Evolutionary conservation across 2,888 invertebrate genomes (phyloP).

Genomic region (Agonum fuliginosum): DNA sequence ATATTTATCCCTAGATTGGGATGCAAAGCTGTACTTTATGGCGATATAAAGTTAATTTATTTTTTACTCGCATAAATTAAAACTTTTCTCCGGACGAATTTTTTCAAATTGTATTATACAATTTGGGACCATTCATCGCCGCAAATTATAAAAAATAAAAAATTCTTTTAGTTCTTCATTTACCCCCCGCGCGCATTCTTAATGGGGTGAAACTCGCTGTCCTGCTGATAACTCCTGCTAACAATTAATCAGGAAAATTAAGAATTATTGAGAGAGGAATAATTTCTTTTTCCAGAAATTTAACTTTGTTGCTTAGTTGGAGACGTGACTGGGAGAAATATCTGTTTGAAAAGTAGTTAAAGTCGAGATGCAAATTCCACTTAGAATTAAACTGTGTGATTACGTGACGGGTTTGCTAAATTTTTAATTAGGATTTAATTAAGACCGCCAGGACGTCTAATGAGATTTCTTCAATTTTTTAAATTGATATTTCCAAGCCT

Average conservation of each 20-base stretch:
- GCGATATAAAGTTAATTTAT: conserved; percentile 51
- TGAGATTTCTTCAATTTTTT: conserved; percentile 2
- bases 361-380: conserved; percentile 31
- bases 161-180: conserved; percentile 43
- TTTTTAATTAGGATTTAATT: conserved; percentile 39
- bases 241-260: conserved; percentile 53
- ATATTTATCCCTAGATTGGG: conserved; percentile 33
- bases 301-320: conserved; percentile 4
- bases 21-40: conserved; percentile 41
- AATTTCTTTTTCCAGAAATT: conserved; percentile 20
- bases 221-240: conserved; percentile 3
- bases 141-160: conserved; percentile 43
- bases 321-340: conserved; percentile 39
- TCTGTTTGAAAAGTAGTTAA: conserved; percentile 46
- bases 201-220: neutral
- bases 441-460: conserved; percentile 10
- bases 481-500: neutral
- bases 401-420: conserved; percentile 24
- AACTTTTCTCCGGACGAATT: conserved; percentile 37
- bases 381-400: conserved; percentile 3
- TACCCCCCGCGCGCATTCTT: conserved; percentile 32
- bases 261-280: conserved; percentile 49
- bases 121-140: conserved; percentile 37
- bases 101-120: conserved; percentile 49
- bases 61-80: conserved; percentile 45